These are phyloP conservation scores for Gambelia wislizenii DNA, from an alignment of 2,797 vertebrate genomes.

Conservation along the genomic window DNA sequence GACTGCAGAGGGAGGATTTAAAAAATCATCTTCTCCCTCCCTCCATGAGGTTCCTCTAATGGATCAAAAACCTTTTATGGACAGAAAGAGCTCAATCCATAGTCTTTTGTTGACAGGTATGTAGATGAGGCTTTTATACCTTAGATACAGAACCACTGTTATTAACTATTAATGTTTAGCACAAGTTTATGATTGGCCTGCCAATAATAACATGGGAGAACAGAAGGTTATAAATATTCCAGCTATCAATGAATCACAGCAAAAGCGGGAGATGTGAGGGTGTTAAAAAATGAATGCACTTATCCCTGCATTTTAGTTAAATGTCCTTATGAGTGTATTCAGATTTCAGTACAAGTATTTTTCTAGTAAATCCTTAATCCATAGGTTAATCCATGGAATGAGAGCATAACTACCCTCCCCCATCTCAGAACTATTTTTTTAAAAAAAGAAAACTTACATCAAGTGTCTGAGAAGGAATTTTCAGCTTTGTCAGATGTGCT, in stretches of 20 bases:
- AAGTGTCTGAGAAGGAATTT: constrained; percentile 93
- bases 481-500: constrained; percentile 94
- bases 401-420: not conserved
- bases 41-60: too few species aligned
- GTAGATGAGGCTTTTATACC: not conserved
- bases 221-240: not conserved
- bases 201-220: not conserved
- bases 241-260: not conserved
- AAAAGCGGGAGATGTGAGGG: not conserved
- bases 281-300: not conserved
- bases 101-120: not conserved
- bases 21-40: not conserved
- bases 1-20: not conserved
- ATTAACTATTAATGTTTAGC: not conserved
- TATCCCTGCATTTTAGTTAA: not conserved
- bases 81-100: not conserved
- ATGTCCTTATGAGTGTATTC: not conserved
- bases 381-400: not conserved
- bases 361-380: not conserved
- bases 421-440: not conserved
- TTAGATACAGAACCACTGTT: not conserved
- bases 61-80: not conserved
- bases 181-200: not conserved
- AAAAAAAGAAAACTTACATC: constrained; percentile 83
- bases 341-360: not conserved